phyloP scores from a whole-genome alignment of 2,888 invertebrate genomes.

The Phaedon cochleariae region DNA sequence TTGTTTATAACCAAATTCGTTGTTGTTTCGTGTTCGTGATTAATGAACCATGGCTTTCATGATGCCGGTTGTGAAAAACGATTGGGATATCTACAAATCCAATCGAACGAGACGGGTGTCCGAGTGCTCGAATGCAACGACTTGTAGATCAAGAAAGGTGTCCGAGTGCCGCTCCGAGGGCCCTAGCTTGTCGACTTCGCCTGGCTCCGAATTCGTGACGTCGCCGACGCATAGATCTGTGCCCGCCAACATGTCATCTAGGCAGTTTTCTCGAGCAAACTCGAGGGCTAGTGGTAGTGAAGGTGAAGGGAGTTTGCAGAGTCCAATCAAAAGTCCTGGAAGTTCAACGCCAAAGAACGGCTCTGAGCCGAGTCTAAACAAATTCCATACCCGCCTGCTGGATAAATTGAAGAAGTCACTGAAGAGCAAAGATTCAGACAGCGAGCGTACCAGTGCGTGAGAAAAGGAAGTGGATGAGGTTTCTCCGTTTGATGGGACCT shows the following conservation, averaged over 20 bases:
- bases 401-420: slow-evolving; percentile 80
- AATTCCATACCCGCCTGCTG: slow-evolving; percentile 82
- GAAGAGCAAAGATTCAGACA: slow-evolving; percentile 58
- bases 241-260: slow-evolving; percentile 71
- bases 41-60: slow-evolving; percentile 82
- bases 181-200: slow-evolving; percentile 74
- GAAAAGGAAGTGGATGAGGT: slow-evolving; percentile 43
- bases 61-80: slow-evolving; percentile 95
- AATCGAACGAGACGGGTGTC: slow-evolving; percentile 79
- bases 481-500: slow-evolving; percentile 38
- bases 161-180: slow-evolving; percentile 81
- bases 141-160: slow-evolving; percentile 74
- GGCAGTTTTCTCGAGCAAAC: slow-evolving; percentile 68
- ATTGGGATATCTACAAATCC: slow-evolving; percentile 91
- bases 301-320: slow-evolving; percentile 70
- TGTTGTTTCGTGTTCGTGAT: slow-evolving; percentile 3
- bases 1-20: not conserved
- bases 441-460: slow-evolving; percentile 67
- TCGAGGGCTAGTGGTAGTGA: slow-evolving; percentile 71
- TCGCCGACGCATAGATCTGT: slow-evolving; percentile 68
- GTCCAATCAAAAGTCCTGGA: slow-evolving; percentile 73
- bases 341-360: slow-evolving; percentile 71
- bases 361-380: slow-evolving; percentile 72
- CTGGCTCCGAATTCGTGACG: slow-evolving; percentile 67
- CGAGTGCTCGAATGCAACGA: slow-evolving; percentile 73